Conservation (phyloP, 2,113 vertebrate species). For the Micronycteris hirsuta region DNA sequence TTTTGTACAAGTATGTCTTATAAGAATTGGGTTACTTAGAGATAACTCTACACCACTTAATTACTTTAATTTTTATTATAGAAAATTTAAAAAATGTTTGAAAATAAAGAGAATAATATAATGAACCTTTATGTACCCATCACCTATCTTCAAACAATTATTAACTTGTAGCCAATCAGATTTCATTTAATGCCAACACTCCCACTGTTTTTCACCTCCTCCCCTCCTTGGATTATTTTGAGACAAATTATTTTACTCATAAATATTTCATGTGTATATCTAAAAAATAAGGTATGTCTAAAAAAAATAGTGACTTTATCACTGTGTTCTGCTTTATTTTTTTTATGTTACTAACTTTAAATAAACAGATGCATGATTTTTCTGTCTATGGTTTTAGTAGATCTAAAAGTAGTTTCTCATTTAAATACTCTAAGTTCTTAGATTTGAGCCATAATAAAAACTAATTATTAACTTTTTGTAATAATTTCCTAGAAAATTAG, state of each 20-base stretch:
- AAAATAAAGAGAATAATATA: neutral
- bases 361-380: neutral
- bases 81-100: neutral
- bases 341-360: conserved; percentile 21
- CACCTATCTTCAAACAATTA: neutral
- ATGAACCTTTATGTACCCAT: neutral
- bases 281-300: neutral
- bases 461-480: neutral
- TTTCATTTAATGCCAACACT: neutral
- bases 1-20: neutral
- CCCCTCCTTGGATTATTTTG: neutral
- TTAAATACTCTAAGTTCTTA: conserved; percentile 5
- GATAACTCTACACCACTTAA: neutral
- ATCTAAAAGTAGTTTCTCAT: conserved; percentile 6
- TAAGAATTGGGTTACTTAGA: neutral
- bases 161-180: neutral
- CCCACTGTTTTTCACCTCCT: neutral
- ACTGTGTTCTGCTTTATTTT: neutral
- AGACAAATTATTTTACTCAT: conserved; percentile 11
- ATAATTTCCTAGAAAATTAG: neutral
- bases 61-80: neutral
- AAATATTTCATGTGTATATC: neutral
- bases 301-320: neutral
- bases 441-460: conserved; percentile 32
- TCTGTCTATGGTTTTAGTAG: neutral